Evolutionary conservation across 2,113 vertebrate species (phyloP), one percentile per base, ranked within the genome.

Genomic region (Salvelinus alpinus): DNA sequence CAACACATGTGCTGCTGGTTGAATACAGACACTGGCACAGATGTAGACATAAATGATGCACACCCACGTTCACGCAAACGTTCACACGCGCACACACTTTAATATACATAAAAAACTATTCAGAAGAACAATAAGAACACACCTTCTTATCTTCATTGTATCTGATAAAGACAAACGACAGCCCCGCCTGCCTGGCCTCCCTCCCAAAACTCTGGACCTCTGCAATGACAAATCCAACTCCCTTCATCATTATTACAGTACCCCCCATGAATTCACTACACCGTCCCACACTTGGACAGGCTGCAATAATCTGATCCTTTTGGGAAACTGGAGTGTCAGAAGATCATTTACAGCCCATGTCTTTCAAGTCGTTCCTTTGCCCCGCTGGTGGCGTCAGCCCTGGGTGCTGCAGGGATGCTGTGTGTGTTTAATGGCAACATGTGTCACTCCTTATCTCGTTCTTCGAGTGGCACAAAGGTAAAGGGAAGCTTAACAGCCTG

Each of bases 401-500:
- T 71, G 70, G 86, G 86, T 13, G 48, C 3, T 51, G 12, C 48
- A 14, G 71, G 86, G 86, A 84, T 76, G 51, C 83, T 78, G 84
- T 87, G 82, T 88, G 84, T 88, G 85, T 91, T 90, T 92, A 91
- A 93, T 76, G 82, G 88, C 87, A 89, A 89, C 91, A 92, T 91
- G 90, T 91, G 92, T 91, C 82, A 75, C 85, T 90, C 87, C 90
- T 90, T 91, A 90, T 92, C 92, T 93, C 77, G 62, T 85, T 83
- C 84, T 76, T 82, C 3, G 83, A 91, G 87, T 83, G 88, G 88
- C 88, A 91, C 90, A 89, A 93, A 93, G 91, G 93, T 94, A 90
- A 89, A 89, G 85, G 86, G 87, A 91, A 90, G 89, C 89, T 90
- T 86, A 91, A 91, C 91, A 85, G 89, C 90, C 90, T 92, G 92